phyloP scores from a whole-genome alignment of 1,140 invertebrate genomes.

The Eurosta solidaginis region DNA sequence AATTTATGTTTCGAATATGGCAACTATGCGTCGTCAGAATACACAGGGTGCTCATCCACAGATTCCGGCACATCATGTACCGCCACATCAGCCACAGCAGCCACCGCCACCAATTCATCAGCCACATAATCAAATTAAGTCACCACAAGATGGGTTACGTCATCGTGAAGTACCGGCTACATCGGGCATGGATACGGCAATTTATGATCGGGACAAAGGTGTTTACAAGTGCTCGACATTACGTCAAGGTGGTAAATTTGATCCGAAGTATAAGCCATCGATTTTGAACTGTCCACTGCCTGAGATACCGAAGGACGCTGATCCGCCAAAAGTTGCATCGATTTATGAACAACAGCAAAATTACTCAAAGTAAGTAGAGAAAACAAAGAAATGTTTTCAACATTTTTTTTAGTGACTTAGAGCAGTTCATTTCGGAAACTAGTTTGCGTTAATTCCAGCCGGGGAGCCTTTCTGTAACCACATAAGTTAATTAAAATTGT shows the following conservation, averaged over 20 bases:
- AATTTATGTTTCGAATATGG: conserved; percentile 56
- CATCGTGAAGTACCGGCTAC: conserved; percentile 45
- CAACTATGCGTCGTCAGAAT: conserved; percentile 56
- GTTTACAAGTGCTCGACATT: conserved; percentile 59
- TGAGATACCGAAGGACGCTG: conserved; percentile 58
- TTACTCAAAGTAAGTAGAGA: conserved; percentile 54
- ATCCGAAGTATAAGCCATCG: conserved; percentile 58
- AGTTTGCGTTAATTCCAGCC: not conserved
- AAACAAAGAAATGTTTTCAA: not conserved
- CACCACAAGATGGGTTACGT: conserved; percentile 44
- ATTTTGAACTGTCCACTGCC: conserved; percentile 58
- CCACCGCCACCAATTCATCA: conserved; percentile 37
- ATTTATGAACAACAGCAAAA: conserved; percentile 53
- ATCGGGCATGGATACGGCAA: conserved; percentile 46
- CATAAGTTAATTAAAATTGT: no score
- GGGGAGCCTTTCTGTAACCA: not conserved
- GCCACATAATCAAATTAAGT: conserved; percentile 46
- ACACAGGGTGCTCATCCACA: conserved; percentile 49
- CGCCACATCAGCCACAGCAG: conserved; percentile 38
- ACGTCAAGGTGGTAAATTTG: conserved; percentile 57
- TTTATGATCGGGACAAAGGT: conserved; percentile 59
- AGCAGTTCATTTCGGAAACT: not conserved
- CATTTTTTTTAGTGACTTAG: not conserved
- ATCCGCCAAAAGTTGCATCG: conserved; percentile 52
- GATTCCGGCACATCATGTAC: conserved; percentile 33